These are phyloP conservation scores for Amia ocellicauda DNA, from an alignment of 2,113 vertebrate species.

Conservation along the genomic window DNA sequence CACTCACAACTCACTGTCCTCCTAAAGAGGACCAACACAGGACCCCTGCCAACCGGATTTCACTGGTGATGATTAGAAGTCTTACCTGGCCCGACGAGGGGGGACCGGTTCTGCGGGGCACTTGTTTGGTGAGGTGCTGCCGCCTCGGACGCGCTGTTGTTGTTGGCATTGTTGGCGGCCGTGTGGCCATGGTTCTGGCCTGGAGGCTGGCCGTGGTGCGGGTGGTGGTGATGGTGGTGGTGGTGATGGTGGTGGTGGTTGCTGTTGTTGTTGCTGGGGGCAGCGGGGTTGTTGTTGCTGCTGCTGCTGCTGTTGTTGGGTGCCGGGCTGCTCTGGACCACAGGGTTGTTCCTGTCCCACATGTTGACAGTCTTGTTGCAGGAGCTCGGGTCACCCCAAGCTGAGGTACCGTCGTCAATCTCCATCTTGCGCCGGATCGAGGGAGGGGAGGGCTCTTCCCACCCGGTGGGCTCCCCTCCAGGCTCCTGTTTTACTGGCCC, in stretches of 20 bases:
- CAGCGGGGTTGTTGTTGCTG: constrained; percentile 53
- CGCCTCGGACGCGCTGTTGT: constrained; percentile 71
- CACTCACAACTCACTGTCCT: no score
- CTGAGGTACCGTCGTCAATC: constrained; percentile 98
- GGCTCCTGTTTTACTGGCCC: constrained; percentile 77
- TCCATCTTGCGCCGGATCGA: constrained; percentile 97
- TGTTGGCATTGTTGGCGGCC: constrained; percentile 61
- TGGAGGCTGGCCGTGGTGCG: constrained; percentile 64
- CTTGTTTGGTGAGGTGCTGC: constrained; percentile 74
- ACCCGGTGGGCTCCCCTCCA: constrained; percentile 83
- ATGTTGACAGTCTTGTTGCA: constrained; percentile 91
- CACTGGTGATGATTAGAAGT: no score
- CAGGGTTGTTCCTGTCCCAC: constrained; percentile 95
- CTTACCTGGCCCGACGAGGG: constrained; percentile 80
- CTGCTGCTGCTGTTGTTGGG: constrained; percentile 56
- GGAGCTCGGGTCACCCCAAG: constrained; percentile 90
- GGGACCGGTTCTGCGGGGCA: constrained; percentile 77
- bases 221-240: constrained; percentile 55
- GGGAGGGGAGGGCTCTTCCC: constrained; percentile 94
- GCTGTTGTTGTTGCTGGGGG: constrained; percentile 51
- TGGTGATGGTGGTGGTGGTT: constrained; percentile 50
- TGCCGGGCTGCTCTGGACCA: constrained; percentile 65
- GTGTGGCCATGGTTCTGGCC: constrained; percentile 68
- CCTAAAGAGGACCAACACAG: no score
- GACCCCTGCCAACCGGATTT: no score